Base-by-base conservation (phyloP, 2,113 vertebrate species). In the Megaleporinus macrocephalus region DNA sequence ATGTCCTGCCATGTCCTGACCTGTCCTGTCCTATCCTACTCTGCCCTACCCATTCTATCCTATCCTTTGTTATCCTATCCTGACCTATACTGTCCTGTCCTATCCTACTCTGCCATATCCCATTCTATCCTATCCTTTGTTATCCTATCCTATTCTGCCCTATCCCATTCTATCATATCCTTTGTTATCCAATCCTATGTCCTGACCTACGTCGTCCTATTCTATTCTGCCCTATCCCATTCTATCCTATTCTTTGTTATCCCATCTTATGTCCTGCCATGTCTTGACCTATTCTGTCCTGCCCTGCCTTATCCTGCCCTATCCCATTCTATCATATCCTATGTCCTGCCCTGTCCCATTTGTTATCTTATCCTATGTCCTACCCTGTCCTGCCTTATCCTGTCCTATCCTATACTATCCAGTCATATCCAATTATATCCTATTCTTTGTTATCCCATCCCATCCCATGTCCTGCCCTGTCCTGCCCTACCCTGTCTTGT, bases 151-250 rank as follows among this genome's bases (percentile, higher is more conserved):
- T 44, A 9, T 44, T 65, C 89, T 80, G 41, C 78, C 86, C 78
- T 26, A 89, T 86, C 84, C 89, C 82, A 84, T 63, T 11, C 24
- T 27, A 1, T 30, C 4, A 16, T 22, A 3, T 51, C 16, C 49
- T 3, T 1, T 18, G 1, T 4, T 16, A 7, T 16, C 16, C 49
- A 7, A 12, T 16, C 16, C 49, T 3, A 51, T 51, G 2, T 4
- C 2, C 15, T 47, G 4, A 5, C 16, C 51, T 33, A 33, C 15
- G 27, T 49, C 9, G 18, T 18, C 16, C 49, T 5, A 51, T 51
- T 12, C 11, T 10, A 49, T 49, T 12, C 2, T 5, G 20, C 5
- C 14, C 16, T 20, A 16, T 20, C 4, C 16, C 14, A 18, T 55
- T 20, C 16, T 14, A 49, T 49, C 1, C 14, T 20, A 55, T 20